Evolutionary conservation across 2,797 vertebrate genomes (phyloP), one percentile per base, ranked within the genome.

Genomic region (Siniperca undulata): DNA sequence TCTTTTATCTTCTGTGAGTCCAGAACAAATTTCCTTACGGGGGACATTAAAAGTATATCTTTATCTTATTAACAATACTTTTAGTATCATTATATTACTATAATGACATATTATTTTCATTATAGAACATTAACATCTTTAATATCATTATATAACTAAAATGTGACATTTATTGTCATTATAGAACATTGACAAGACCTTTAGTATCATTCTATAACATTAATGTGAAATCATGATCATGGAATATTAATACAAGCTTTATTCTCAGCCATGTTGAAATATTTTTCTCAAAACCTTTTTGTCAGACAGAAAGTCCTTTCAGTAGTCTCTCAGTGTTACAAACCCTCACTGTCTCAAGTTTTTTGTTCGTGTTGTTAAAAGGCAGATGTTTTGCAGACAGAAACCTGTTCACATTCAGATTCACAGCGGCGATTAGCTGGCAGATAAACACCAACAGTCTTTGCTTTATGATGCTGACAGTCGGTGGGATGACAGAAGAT

Each of bases 401-500:
- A 74, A 69, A 82, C 40, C 34, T 14, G 68, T 3, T 81, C 79
- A 16, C 56, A 60, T 80, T 69, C 67, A 70, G 38, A 82, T 44
- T 64, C 76, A 70, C 59, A 64, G 62, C 19, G 0, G 60, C 19
- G 71, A 87, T 83, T 58, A 84, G 74, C 70, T n/a, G 60, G 7
- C 40, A 46, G 66, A 85, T 74, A 83, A 90, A 84, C 74, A 61
- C 61, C 46, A 48, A 40, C 67, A 19, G 61, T 52, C 50, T 71
- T 22, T 5, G 74, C 71, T 88, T 85, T 59, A 44, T 19, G 76
- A 60, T 1, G 36, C 72, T 44, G 78, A 69, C 65, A 72, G 83
- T 62, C 30, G n/a, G 55, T 38, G 58, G 58, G 81, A 82, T 52
- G 73, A 86, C 84, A 77, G 76, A 60, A 72, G 81, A 86, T 80